Percentiles rank a stretch among this genome's conserved stretches.
These are phyloP conservation scores for Labeo calbasu DNA, from an alignment of 2,797 vertebrate species.

Conservation along the genomic window DNA sequence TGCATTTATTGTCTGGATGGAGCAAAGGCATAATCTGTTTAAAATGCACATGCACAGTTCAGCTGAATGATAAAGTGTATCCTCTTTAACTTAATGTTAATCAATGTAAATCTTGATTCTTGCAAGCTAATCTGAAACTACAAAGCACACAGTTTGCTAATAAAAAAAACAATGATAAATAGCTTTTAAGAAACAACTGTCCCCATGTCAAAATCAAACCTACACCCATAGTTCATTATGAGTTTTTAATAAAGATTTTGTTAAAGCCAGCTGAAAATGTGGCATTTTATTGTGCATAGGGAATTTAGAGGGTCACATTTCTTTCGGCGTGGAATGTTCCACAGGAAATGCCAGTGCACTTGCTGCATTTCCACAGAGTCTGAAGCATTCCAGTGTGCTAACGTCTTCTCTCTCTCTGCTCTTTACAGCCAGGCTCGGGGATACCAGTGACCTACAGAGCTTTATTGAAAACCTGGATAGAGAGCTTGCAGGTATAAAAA, in stretches of 20 bases:
- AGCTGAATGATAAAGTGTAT: background rate
- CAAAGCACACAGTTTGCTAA: background rate
- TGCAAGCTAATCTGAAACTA: background rate
- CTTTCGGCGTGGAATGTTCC: conserved; percentile 58
- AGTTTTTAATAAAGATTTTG: conserved; percentile 22
- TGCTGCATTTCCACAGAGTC: conserved; percentile 61
- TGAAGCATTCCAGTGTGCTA: conserved; percentile 27
- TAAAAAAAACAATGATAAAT: background rate
- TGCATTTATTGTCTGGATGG: background rate
- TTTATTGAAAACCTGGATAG: conserved; percentile 82
- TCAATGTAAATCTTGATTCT: background rate
- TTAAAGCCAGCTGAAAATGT: conserved; percentile 7
- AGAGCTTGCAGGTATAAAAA: conserved; percentile 76
- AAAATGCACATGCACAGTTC: background rate
- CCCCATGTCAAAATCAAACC: background rate
- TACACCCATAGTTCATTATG: conserved; percentile 3
- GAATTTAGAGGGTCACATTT: conserved; percentile 63
- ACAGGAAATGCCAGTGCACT: conserved; percentile 73
- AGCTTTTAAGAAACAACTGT: background rate
- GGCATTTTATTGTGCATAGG: conserved; percentile 26
- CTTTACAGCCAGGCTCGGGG: conserved; percentile 78
- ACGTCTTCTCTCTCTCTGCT: conserved; percentile 43
- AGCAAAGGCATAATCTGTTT: background rate
- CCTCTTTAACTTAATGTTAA: background rate
- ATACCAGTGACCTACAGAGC: conserved; percentile 79